A percentile compares a stretch with the other conserved stretches of the same genome.
Conservation (phyloP, 2,113 vertebrate species). For the Prionailurus viverrinus region DNA sequence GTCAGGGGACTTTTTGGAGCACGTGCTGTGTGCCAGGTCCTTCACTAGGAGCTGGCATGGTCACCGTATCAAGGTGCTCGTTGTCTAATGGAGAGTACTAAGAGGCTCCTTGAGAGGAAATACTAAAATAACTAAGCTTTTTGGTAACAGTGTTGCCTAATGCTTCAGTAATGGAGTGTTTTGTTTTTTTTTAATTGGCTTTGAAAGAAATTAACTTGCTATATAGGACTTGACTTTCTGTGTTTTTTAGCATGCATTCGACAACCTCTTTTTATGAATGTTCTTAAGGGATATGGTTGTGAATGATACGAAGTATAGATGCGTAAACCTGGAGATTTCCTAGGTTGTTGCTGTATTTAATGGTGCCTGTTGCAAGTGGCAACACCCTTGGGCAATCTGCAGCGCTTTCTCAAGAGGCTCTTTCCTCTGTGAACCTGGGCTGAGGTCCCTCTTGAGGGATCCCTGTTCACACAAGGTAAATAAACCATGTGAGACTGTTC, state of each 20-base stretch:
- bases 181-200: background rate
- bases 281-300: background rate
- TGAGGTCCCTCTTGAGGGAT: background rate
- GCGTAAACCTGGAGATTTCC: background rate
- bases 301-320: background rate
- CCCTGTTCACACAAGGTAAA: background rate
- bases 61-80: fast-evolving
- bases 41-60: background rate
- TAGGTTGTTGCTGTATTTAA: background rate
- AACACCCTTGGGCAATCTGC: fast-evolving
- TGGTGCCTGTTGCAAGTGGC: too few relatives aligned
- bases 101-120: background rate
- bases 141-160: conserved; percentile 53
- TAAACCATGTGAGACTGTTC: background rate
- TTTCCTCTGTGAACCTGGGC: background rate
- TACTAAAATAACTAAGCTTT: conserved; percentile 56
- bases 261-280: background rate
- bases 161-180: background rate
- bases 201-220: conserved; percentile 37
- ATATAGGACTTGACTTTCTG: background rate
- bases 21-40: background rate
- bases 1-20: background rate
- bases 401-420: background rate
- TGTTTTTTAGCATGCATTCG: background rate
- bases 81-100: background rate